Evolutionary conservation across 2,888 invertebrate genomes (phyloP).

Genomic region (Eristalis tenax): DNA sequence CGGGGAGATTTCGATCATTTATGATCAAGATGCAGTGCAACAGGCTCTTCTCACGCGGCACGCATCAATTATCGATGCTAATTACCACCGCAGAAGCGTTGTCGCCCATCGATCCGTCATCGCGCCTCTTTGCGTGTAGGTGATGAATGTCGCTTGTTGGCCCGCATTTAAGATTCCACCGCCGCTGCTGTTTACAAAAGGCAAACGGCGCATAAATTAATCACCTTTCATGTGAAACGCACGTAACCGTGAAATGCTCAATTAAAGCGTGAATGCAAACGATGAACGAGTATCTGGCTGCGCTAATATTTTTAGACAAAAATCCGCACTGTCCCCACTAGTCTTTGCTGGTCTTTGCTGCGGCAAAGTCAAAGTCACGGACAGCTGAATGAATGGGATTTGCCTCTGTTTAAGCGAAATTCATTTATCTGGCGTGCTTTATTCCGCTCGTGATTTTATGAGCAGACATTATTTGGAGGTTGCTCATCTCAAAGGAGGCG

Average conservation of each 20-base stretch:
- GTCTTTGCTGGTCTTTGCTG: not conserved
- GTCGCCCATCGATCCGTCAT: slow-evolving; percentile 7
- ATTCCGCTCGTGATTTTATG: slow-evolving; percentile 1
- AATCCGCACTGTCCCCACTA: not conserved
- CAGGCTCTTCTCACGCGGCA: not conserved
- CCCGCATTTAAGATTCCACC: not conserved
- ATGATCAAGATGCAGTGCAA: not conserved
- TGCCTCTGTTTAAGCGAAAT: not conserved
- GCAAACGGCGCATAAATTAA: slow-evolving; percentile 59
- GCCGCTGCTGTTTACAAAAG: slow-evolving; percentile 9
- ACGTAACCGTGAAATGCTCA: slow-evolving; percentile 62
- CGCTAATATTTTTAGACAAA: slow-evolving; percentile 48
- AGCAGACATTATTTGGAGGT: slow-evolving; percentile 13
- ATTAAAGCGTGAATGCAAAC: slow-evolving; percentile 69
- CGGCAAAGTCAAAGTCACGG: slow-evolving; percentile 59
- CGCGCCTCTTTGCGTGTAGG: not conserved
- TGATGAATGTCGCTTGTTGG: slow-evolving; percentile 14
- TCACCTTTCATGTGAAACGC: slow-evolving; percentile 64
- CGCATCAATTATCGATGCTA: slow-evolving; percentile 18
- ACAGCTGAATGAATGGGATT: slow-evolving; percentile 9
- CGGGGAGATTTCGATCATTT: not conserved
- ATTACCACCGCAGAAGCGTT: slow-evolving; percentile 11
- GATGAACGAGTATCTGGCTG: slow-evolving; percentile 5
- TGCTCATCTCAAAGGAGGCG: slow-evolving; percentile 2
- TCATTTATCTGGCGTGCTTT: not conserved